These are phyloP conservation scores for Apamea crenata DNA, from an alignment of 2,888 invertebrate genomes.

Conservation along the genomic window DNA sequence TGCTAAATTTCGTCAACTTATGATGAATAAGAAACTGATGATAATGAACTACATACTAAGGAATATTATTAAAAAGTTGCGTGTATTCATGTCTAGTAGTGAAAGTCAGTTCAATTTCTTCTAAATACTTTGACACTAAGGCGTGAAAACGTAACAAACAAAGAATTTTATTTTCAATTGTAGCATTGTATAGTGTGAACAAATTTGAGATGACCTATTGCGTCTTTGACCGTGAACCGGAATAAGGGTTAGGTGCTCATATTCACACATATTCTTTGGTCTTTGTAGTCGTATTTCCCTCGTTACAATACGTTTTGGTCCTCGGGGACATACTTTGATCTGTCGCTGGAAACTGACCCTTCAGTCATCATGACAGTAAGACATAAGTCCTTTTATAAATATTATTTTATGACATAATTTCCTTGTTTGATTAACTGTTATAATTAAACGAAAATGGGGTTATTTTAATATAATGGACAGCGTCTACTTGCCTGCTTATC, in stretches of 20 bases:
- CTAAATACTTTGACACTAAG: not conserved
- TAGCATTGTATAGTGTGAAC: not conserved
- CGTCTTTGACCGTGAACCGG: conserved; percentile 45
- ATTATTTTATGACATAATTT: not conserved
- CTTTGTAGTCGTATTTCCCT: conserved; percentile 38
- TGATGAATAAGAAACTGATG: not conserved
- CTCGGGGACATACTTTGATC: conserved; percentile 7
- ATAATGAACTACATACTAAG: not conserved
- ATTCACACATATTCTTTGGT: conserved; percentile 24
- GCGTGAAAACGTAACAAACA: not conserved
- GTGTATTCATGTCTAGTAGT: too few species aligned
- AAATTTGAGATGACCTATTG: conserved; percentile 3
- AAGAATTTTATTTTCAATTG: not conserved
- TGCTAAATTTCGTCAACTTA: not conserved
- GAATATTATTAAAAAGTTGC: not conserved
- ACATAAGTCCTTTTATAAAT: not conserved
- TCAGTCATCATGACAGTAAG: not conserved
- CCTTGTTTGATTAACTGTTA: not conserved
- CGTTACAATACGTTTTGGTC: conserved; percentile 27
- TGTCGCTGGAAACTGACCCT: not conserved
- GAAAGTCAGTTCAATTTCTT: not conserved
- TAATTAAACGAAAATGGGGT: not conserved
- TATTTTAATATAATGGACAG: not conserved
- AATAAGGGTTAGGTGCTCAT: conserved; percentile 2
- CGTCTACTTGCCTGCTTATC: not conserved